These are phyloP conservation scores for Brachyhypopomus gauderio DNA, from an alignment of 2,113 vertebrate species.

Conservation along the genomic window DNA sequence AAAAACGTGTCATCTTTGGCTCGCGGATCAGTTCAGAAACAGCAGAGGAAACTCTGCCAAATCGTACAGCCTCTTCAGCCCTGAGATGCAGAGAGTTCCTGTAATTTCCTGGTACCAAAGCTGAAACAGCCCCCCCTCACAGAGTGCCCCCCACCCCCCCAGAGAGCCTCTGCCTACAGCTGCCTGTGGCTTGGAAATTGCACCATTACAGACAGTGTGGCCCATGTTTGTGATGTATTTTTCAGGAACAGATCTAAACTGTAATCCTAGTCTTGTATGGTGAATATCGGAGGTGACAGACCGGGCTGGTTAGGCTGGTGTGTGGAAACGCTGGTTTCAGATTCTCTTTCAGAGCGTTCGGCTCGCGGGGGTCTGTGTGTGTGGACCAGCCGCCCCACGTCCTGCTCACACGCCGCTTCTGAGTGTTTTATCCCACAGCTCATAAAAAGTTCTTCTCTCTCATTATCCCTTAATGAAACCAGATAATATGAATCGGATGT, in stretches of 20 bases:
- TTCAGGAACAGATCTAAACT: not conserved
- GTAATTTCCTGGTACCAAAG: too few species aligned
- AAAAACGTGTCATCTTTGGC: not conserved
- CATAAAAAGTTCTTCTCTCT: not conserved
- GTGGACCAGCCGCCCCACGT: not conserved
- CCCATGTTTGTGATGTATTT: not conserved
- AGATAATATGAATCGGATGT: not conserved
- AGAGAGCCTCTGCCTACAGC: not conserved
- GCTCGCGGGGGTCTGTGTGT: not conserved
- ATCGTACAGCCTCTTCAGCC: too few species aligned
- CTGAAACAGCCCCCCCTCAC: too few species aligned
- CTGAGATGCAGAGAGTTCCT: too few species aligned
- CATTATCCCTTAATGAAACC: not conserved
- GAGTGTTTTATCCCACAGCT: not conserved
- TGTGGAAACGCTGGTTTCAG: not conserved
- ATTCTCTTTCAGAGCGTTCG: slow-evolving; percentile 34
- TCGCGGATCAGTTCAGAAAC: not conserved
- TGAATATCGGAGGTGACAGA: not conserved
- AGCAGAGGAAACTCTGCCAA: not conserved
- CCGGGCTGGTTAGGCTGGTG: too few species aligned
- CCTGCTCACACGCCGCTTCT: not conserved
- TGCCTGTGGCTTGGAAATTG: not conserved
- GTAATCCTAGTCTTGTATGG: not conserved
- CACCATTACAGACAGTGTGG: not conserved
- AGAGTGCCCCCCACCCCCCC: too few species aligned